phyloP scores from a whole-genome alignment of 30 jellyfish, hydroid and myxozoan genomes.

The Mastigias papua region DNA sequence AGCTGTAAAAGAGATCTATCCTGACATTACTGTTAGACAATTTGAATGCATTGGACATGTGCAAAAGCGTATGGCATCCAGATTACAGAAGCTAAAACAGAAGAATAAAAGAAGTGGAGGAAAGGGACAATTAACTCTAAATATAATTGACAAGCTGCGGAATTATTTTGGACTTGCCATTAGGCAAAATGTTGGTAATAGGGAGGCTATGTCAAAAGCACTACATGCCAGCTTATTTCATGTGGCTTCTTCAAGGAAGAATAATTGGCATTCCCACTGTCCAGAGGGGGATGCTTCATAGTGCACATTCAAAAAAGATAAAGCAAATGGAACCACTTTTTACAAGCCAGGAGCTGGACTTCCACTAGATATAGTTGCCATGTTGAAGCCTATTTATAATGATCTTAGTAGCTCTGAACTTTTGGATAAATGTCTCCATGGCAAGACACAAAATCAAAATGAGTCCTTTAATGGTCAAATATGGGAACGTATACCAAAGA shows the following conservation, averaged over 20 bases:
- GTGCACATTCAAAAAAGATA: conserved; percentile 60
- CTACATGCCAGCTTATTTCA: conserved; percentile 49
- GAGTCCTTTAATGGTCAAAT: conserved; percentile 26
- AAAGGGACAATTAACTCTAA: conserved; percentile 52
- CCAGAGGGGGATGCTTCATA: conserved; percentile 53
- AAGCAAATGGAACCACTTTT: conserved; percentile 38
- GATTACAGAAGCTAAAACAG: conserved; percentile 37
- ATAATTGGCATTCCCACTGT: conserved; percentile 42
- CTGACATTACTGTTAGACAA: conserved; percentile 33
- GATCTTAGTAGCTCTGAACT: conserved; percentile 18
- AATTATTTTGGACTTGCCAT: conserved; percentile 58
- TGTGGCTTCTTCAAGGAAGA: conserved; percentile 57
- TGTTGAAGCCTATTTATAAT: conserved; percentile 43
- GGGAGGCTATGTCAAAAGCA: conserved; percentile 52
- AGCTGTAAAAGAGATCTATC: conserved; percentile 15
- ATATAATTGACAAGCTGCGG: conserved; percentile 46
- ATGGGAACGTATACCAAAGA: conserved; percentile 63
- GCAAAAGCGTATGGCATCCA: conserved; percentile 59
- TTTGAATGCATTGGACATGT: conserved; percentile 74
- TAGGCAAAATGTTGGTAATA: conserved; percentile 55
- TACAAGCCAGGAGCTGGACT: conserved; percentile 71
- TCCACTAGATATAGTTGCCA: conserved; percentile 31
- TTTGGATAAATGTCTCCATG: conserved; percentile 45
- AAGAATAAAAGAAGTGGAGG: conserved; percentile 57
- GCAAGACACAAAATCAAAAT: conserved; percentile 57